phyloP scores from a whole-genome alignment of 2,888 invertebrate genomes.

The Acanthosepion pharaonis region DNA sequence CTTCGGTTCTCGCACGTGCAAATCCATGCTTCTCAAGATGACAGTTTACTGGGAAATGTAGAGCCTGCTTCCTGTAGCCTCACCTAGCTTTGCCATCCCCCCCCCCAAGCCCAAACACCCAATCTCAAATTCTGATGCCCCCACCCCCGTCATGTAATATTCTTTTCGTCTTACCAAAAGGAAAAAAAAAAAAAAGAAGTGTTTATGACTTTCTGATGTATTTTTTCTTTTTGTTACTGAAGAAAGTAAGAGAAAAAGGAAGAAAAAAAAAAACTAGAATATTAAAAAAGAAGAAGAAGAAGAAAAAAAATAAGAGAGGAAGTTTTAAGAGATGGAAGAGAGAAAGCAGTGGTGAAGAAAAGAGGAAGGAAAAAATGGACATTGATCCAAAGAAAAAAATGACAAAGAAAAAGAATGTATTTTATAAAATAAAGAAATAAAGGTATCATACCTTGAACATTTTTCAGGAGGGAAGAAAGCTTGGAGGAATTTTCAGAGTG shows the following conservation, averaged over 20 bases:
- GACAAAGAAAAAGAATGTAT: neutral
- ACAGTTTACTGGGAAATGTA: conserved; percentile 33
- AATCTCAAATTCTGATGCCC: neutral
- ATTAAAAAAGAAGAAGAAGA: neutral
- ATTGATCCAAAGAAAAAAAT: too few relatives aligned
- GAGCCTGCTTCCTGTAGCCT: conserved; percentile 17
- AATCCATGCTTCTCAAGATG: conserved; percentile 8
- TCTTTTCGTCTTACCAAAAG: neutral
- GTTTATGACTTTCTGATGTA: too few relatives aligned
- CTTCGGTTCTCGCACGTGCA: conserved; percentile 23
- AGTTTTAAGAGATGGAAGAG: neutral
- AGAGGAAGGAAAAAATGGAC: too few relatives aligned
- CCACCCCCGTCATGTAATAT: neutral
- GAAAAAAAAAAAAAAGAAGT: neutral
- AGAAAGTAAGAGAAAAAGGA: neutral
- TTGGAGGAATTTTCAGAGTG: too few relatives aligned
- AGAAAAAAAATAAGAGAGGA: neutral
- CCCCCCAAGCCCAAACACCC: neutral
- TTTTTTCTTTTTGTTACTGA: too few relatives aligned
- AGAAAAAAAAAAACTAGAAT: neutral
- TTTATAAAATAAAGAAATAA: too few relatives aligned
- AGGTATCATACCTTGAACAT: too few relatives aligned
- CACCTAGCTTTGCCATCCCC: neutral
- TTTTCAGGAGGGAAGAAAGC: too few relatives aligned
- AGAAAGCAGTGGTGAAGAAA: neutral